Evolutionary conservation across 2,113 vertebrate genomes (phyloP), one percentile per base, ranked within the genome.

Genomic region (Isichthys henryi): DNA sequence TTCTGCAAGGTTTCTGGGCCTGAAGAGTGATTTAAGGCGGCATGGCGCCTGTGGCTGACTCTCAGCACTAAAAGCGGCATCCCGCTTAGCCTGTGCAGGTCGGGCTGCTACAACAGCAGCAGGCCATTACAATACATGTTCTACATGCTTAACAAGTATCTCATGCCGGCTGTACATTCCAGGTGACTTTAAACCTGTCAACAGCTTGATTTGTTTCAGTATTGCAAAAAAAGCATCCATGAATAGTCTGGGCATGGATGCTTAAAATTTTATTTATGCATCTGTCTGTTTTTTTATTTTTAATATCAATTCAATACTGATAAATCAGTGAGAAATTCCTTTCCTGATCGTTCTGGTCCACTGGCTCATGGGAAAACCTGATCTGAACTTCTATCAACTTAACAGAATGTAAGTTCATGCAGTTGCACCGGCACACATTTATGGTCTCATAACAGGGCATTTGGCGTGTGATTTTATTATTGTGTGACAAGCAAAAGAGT

Each of bases 91-190:
- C 49, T 88, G 90, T 77, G 62, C 27, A 31, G 62, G 62, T 70
- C 27, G 27, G 56, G 0, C 19, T 45, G 77, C 35, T 21, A 88
- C 56, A 70, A 23, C 46, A 52, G 93, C 93, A 92, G 92, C 93
- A 89, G 93, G 86, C 90, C 70, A 93, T 94, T 91, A 92, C 46
- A 11, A 91, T 92, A 92, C 94, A 94, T 93, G 94, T 94, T 94
- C 94, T 93, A 90, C n/a, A 87, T 91, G 88, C 85, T 91, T 31
- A 31, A 70, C 62, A 90, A 91, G 70, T 92, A 90, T 89, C 88
- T 92, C 92, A 92, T 91, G 93, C 66, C 31, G 58, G 35, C 49
- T 84, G 58, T 86, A 86, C 86, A 84, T 48, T 21, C 9, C 46
- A n/a, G 39, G 21, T 45, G 80, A 48, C 39, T 84, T n/a, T 13